A percentile compares a stretch with the other conserved stretches of the same genome.
phyloP scores from a whole-genome alignment of 2,113 vertebrate species.

The Apodemus speciosus region DNA sequence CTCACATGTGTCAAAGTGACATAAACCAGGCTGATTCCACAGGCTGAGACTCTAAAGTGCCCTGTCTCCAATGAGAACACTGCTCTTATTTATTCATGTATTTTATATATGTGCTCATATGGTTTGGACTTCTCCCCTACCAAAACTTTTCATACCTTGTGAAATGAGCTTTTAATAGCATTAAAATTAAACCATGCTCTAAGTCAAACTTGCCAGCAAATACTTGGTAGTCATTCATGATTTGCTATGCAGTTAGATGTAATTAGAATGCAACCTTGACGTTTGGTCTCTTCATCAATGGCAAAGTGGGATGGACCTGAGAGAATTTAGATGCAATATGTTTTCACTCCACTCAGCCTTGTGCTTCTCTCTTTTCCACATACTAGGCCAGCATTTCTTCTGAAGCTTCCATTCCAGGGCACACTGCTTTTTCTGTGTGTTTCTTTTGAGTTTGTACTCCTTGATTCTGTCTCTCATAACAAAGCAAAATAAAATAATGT shows the following conservation, averaged over 20 bases:
- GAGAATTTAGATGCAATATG: background rate
- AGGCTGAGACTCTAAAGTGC: background rate
- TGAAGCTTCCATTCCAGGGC: background rate
- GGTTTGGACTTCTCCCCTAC: background rate
- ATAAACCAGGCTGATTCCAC: no score
- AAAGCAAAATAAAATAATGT: background rate
- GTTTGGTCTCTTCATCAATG: background rate
- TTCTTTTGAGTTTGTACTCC: constrained; percentile 2
- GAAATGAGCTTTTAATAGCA: background rate
- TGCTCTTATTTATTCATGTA: background rate
- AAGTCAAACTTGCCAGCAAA: background rate
- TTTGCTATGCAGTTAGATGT: background rate
- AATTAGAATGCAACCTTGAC: background rate
- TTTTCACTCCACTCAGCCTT: background rate
- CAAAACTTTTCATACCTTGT: background rate
- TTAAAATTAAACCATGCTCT: background rate
- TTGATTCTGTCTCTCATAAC: background rate
- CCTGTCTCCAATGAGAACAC: background rate
- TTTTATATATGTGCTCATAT: background rate
- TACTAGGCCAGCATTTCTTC: background rate
- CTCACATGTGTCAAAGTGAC: background rate
- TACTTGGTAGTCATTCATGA: background rate
- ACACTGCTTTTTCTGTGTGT: background rate
- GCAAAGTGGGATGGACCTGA: background rate
- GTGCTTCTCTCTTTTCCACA: background rate